Base-by-base conservation (phyloP, 2,888 invertebrate species). In the Gerris lacustris region DNA sequence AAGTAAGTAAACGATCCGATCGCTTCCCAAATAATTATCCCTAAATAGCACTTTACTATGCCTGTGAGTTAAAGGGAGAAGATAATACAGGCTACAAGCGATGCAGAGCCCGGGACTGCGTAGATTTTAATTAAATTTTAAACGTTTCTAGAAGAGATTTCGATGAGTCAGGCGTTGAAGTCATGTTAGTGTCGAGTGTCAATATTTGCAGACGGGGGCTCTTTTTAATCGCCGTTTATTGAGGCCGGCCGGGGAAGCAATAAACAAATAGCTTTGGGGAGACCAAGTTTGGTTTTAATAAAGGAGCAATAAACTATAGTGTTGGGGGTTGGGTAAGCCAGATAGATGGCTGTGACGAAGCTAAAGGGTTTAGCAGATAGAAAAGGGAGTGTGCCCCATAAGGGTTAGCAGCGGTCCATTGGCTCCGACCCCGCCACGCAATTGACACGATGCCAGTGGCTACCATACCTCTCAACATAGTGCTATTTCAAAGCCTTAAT, bases 281-380 rank as follows among this genome's bases (percentile, higher is more conserved):
- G 15, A 17, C 15, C 18, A 18, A 62, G 63, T 67, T 67, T 44
- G 47, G 67, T 67, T 63, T 67, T 67, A 67, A 70, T 70, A 70
- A 63, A 67, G 67, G 17, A 63, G 45, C 44, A n/a, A 67, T n/a
- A 45, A 15, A 45, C 17, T 15, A 44, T 9, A 45, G 44, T 17
- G 67, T 18, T 18, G 45, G 64, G 68, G 17, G 66, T 64, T n/a
- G 11, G 18, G 44, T n/a, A 63, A 45, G 71, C 64, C 45, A 69
- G 45, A 70, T 70, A 66, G 63, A 70, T 67, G 55, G 71, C 5
- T 67, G 67, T 67, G 67, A 67, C 67, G 45, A 67, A 67, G 43
- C 44, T 44, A 44, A 67, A 67, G 67, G 67, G 67, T 31, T 67
- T 44, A 45, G 67, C 43, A 17, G 43, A 11, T 44, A 31, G 43